These are phyloP conservation scores for Alosa alosa DNA, from an alignment of 2,113 vertebrate genomes.

Conservation along the genomic window DNA sequence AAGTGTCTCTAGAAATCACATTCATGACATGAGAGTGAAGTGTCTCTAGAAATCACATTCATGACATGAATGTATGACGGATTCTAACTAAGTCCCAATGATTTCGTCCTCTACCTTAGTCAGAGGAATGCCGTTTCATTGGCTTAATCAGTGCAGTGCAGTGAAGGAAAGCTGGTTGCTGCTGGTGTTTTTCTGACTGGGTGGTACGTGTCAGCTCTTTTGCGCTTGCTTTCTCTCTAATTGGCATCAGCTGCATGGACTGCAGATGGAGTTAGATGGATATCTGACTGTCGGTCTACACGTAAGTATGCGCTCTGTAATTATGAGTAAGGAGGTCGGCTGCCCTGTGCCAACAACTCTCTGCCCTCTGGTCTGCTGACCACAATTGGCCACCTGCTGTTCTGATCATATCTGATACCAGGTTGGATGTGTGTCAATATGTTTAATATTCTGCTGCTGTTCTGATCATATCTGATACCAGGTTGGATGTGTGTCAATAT, in stretches of 20 bases:
- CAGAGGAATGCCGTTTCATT: not conserved
- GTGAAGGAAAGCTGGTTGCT: not conserved
- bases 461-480: not conserved
- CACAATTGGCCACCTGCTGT: conserved; percentile 11
- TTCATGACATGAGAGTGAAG: too few relatives aligned
- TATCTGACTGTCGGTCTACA: conserved; percentile 40
- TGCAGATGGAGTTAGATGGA: conserved; percentile 47
- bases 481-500: conserved; percentile 10
- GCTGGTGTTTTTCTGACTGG: conserved; percentile 31
- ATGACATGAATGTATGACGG: not conserved
- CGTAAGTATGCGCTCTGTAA: conserved; percentile 4
- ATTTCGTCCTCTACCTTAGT: not conserved
- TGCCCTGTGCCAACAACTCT: not conserved
- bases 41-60: too few relatives aligned
- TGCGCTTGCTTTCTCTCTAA: conserved; percentile 60
- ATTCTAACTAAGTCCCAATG: not conserved
- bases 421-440: conserved; percentile 10
- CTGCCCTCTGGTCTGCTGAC: conserved; percentile 26
- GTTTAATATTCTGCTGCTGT: not conserved
- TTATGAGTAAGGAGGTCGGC: not conserved
- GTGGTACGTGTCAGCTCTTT: conserved; percentile 40
- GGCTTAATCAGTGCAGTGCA: not conserved
- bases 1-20: too few relatives aligned
- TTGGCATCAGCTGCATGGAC: conserved; percentile 47
- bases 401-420: not conserved